Evolutionary conservation across 2,888 invertebrate genomes (phyloP).

Genomic region (Habroteleia sp.): DNA sequence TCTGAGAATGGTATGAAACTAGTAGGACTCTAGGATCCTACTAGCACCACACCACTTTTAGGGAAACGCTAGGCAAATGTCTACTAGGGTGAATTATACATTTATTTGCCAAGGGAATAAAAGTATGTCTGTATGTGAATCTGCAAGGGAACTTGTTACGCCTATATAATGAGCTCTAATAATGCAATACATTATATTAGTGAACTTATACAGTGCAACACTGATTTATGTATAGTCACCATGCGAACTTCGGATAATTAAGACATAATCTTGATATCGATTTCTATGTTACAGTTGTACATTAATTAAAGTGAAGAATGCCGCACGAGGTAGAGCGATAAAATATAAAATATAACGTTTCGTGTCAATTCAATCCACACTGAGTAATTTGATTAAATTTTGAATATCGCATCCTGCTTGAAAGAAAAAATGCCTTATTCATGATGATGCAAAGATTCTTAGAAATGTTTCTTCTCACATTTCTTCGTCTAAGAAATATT

Average conservation of each 20-base stretch:
- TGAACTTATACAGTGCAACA: slow-evolving; percentile 27
- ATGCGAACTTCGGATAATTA: slow-evolving; percentile 52
- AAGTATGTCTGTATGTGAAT: slow-evolving; percentile 21
- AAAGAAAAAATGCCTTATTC: slow-evolving; percentile 9
- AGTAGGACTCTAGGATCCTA: too few species aligned
- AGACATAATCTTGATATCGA: slow-evolving; percentile 52
- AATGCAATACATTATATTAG: slow-evolving; percentile 25
- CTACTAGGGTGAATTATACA: slow-evolving; percentile 26
- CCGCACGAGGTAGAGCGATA: not conserved
- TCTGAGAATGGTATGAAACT: too few species aligned
- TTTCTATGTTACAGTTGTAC: slow-evolving; percentile 23
- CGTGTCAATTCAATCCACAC: slow-evolving; percentile 7
- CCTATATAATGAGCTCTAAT: slow-evolving; percentile 32
- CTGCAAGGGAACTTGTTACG: slow-evolving; percentile 22
- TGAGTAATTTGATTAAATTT: slow-evolving; percentile 23
- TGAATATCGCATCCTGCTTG: slow-evolving; percentile 18
- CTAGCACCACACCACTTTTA: too few species aligned
- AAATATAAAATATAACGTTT: slow-evolving; percentile 8
- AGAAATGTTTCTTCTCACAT: slow-evolving; percentile 5
- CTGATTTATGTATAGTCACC: slow-evolving; percentile 47
- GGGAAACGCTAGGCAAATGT: too few species aligned
- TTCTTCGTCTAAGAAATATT: too few species aligned
- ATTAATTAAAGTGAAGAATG: slow-evolving; percentile 21
- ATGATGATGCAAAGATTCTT: slow-evolving; percentile 1
- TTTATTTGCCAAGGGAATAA: slow-evolving; percentile 14